Conservation (phyloP, 2,888 invertebrate species). For the Azorinus chamasolen region DNA sequence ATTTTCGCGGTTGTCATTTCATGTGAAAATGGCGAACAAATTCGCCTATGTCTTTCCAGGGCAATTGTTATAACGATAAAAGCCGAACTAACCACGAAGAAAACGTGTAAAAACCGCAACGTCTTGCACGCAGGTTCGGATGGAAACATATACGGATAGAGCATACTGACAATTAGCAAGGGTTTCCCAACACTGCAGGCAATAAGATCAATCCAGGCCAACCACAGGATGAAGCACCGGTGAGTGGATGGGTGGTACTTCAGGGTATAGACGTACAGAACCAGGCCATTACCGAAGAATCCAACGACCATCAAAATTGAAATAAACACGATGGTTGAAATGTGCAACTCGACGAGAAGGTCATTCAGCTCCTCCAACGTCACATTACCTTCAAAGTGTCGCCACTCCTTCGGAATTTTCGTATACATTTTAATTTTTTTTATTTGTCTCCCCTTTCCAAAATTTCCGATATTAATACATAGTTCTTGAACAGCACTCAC, state of each 20-base stretch:
- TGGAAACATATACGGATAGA: slow-evolving; percentile 73
- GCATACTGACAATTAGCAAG: slow-evolving; percentile 72
- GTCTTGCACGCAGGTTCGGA: slow-evolving; percentile 70
- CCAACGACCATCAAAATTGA: slow-evolving; percentile 74
- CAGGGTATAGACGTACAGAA: slow-evolving; percentile 70
- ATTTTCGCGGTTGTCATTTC: slow-evolving; percentile 67
- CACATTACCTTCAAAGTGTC: slow-evolving; percentile 38
- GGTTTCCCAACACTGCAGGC: slow-evolving; percentile 74
- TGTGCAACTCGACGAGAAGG: slow-evolving; percentile 62
- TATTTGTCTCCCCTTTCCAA: too few relatives aligned
- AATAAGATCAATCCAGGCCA: slow-evolving; percentile 74
- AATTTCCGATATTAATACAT: too few relatives aligned
- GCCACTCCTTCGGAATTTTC: slow-evolving; percentile 46
- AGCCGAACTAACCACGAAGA: slow-evolving; percentile 73
- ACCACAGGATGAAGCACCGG: slow-evolving; percentile 71
- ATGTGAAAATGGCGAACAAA: slow-evolving; percentile 73
- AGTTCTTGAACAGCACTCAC: too few relatives aligned
- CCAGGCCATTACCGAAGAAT: slow-evolving; percentile 72
- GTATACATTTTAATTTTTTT: slow-evolving; percentile 40
- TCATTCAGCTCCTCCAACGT: slow-evolving; percentile 68
- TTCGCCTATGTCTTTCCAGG: slow-evolving; percentile 73
- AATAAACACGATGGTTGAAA: slow-evolving; percentile 74
- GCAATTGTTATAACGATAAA: slow-evolving; percentile 75
- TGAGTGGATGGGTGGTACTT: slow-evolving; percentile 74
- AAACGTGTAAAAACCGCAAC: slow-evolving; percentile 68